These are phyloP conservation scores for Pycnonotus jocosus DNA, from an alignment of 2,113 vertebrate genomes.

Conservation along the genomic window DNA sequence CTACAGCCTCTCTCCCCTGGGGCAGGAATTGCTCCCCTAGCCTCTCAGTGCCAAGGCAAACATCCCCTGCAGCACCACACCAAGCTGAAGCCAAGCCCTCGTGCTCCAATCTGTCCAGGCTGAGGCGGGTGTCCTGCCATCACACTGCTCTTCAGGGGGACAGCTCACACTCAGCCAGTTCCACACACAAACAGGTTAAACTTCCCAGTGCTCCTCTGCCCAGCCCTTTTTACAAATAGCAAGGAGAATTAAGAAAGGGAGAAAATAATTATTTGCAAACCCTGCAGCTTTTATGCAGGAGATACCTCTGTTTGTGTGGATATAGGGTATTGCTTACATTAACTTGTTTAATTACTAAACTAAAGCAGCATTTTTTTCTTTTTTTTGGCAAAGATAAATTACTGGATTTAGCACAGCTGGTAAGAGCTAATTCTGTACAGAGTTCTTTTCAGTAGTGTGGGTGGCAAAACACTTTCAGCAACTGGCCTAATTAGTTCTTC, in stretches of 20 bases:
- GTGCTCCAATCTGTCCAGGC: rapidly evolving
- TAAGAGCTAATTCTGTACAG: constrained; percentile 41
- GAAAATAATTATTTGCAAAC: constrained; percentile 41
- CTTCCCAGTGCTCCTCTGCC: neutral
- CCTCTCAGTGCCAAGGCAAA: neutral
- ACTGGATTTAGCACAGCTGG: constrained; percentile 36
- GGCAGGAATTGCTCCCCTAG: neutral
- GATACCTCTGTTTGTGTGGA: neutral
- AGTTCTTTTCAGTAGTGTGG: constrained; percentile 35
- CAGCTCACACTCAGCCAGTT: neutral
- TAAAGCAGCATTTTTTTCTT: neutral
- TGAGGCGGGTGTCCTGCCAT: neutral
- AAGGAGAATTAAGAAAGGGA: neutral
- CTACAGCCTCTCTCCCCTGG: neutral
- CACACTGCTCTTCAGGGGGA: neutral
- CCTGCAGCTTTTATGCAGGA: neutral
- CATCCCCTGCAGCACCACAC: rapidly evolving
- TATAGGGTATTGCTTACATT: neutral
- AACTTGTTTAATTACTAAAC: constrained; percentile 38
- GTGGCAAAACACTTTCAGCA: constrained; percentile 49
- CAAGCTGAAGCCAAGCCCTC: rapidly evolving
- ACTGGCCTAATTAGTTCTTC: constrained; percentile 45
- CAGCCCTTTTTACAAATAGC: neutral
- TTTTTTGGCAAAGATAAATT: constrained; percentile 15
- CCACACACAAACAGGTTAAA: neutral